Base-by-base conservation (phyloP, 2,797 vertebrate genomes). In the Phrynocephalus guinanensis region DNA sequence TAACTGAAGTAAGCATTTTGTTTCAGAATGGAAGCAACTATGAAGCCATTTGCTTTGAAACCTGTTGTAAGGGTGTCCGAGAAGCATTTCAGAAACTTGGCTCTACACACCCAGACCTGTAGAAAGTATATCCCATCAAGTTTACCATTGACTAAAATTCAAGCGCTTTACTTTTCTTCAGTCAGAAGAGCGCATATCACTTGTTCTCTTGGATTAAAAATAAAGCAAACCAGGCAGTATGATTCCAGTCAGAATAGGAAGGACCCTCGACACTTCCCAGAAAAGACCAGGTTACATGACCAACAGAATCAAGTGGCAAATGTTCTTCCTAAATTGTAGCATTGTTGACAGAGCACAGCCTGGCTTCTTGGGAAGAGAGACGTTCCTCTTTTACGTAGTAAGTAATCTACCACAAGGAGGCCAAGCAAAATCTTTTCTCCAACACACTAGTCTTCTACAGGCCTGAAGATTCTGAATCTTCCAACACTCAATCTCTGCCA, bases 1-100 rank as follows among this genome's bases (percentile, higher is more conserved):
- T 92, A 94, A 95, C n/a, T 91, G 90, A 94, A 94, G 80, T 5
- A 77, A 95, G 91, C 52, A 79, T 95, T 94, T 92, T 89, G 90
- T 93, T 95, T 93, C 83, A 91, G 92, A 92, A 94, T 33, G 75
- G 85, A 93, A 68, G 90, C 82, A 89, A 89, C 90, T 82, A 90
- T 7, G 88, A 93, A 94, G 94, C 94, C 91, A 95, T 94, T 95
- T 94, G 87, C 93, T 93, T 92, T 94, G 85, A 93, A 91, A 86
- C 68, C 91, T 94, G 79, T 88, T 86, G 94, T 71, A 72, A 63
- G 86, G 92, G 67, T 79, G 75, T 88, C 87, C 88, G 89, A 91
- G 88, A 0, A 68, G 81, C 73, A 56, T 56, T 92, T 82, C 72
- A 73, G 85, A 91, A 70, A 72, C 76, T 93, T 91, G 26, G 84